Conservation (phyloP, 2,113 vertebrate genomes). For the Salminus brasiliensis region DNA sequence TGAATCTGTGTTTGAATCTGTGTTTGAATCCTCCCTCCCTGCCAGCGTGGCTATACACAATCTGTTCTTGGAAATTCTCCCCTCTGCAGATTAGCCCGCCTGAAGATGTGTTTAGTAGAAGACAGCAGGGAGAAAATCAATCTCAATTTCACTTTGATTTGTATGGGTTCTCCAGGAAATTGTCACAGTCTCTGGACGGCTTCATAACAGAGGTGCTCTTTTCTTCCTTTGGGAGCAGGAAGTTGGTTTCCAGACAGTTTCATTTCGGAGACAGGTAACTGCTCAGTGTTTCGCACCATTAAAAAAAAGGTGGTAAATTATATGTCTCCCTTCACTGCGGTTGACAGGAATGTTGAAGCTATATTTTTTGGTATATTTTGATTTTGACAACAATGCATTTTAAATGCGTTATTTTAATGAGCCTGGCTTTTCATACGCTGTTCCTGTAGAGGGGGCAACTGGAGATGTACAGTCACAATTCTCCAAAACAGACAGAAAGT, state of each 20-base stretch:
- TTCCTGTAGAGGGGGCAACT: neutral
- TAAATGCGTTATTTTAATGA: neutral
- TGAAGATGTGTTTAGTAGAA: neutral
- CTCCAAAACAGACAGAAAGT: too few relatives aligned
- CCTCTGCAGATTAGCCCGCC: neutral
- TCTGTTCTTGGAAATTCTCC: neutral
- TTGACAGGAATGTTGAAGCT: conserved; percentile 4
- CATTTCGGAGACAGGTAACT: conserved; percentile 17
- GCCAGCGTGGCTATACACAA: too few relatives aligned
- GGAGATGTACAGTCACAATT: neutral
- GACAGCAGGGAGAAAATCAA: neutral
- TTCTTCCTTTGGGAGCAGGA: conserved; percentile 1
- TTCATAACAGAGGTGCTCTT: neutral
- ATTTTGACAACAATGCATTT: neutral
- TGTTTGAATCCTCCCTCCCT: too few relatives aligned
- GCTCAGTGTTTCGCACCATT: neutral
- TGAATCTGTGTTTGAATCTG: too few relatives aligned
- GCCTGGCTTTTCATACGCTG: neutral
- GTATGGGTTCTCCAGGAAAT: neutral
- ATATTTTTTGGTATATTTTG: neutral
- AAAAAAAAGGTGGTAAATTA: conserved; percentile 1
- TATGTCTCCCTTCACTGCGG: neutral
- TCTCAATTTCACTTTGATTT: conserved; percentile 19
- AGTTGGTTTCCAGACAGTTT: neutral
- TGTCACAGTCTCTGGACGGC: neutral